A percentile compares a stretch with the other conserved stretches of the same genome.
Evolutionary conservation across 2,888 invertebrate species (phyloP).

Genomic region (Drosophila borealis): DNA sequence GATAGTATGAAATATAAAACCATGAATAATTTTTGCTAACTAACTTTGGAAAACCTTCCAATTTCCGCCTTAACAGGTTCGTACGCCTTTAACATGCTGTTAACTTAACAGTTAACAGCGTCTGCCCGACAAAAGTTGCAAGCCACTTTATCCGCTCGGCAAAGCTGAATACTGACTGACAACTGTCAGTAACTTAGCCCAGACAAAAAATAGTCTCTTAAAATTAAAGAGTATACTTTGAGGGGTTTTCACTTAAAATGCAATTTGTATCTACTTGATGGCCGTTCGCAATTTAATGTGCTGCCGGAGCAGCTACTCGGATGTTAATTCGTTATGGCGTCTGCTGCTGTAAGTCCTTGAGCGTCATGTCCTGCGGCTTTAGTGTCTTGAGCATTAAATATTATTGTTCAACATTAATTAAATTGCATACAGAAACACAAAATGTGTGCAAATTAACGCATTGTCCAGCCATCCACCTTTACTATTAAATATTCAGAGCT

Average conservation of each 20-base stretch:
- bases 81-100: not conserved
- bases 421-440: constrained; percentile 38
- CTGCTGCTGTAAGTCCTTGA: not conserved
- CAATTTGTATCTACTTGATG: not conserved
- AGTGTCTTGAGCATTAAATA: constrained; percentile 34
- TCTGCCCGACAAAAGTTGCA: no score
- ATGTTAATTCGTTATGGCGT: not conserved
- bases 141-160: no score
- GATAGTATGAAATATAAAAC: no score
- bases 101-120: not conserved
- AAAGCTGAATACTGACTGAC: no score
- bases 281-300: not conserved
- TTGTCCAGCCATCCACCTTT: constrained; percentile 22
- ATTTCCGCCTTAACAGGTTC: not conserved
- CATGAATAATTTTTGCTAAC: no score
- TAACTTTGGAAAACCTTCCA: no score
- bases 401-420: constrained; percentile 58
- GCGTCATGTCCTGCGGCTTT: constrained; percentile 19
- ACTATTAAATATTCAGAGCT: constrained; percentile 44
- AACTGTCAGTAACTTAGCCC: not conserved
- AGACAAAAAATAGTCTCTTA: not conserved
- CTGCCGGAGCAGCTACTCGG: not conserved
- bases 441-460: constrained; percentile 28
- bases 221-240: constrained; percentile 30
- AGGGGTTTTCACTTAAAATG: not conserved